Conservation (phyloP, 2,888 invertebrate species). For the Amblyjoppa proteus region DNA sequence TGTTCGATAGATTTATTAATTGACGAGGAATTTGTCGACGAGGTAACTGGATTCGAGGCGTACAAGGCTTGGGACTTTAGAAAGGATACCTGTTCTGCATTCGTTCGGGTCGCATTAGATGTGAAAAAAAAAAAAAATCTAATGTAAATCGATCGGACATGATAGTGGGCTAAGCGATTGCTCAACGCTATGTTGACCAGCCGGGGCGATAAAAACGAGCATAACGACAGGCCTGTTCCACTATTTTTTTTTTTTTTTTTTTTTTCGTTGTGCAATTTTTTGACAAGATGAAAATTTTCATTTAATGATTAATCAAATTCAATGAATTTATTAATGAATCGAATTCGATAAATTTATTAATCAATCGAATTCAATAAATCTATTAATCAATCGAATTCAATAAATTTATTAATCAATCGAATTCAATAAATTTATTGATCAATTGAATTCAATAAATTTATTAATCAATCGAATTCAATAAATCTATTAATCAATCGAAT, state of each 20-base stretch:
- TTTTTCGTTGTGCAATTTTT: slow-evolving; percentile 22
- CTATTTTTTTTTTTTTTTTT: slow-evolving; percentile 8
- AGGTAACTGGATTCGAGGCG: not conserved
- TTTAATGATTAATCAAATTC: no score
- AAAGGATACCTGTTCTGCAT: slow-evolving; percentile 58
- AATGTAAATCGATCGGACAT: slow-evolving; percentile 62
- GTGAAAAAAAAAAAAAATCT: slow-evolving; percentile 5
- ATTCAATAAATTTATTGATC: no score
- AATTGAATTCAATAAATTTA: no score
- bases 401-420: no score
- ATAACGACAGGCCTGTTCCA: slow-evolving; percentile 14
- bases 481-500: no score
- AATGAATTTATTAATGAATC: no score
- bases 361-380: no score
- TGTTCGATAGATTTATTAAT: not conserved
- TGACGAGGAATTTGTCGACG: not conserved
- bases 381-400: no score
- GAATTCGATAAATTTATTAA: no score
- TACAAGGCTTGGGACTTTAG: slow-evolving; percentile 32
- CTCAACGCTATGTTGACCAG: slow-evolving; percentile 47
- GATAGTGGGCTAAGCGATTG: slow-evolving; percentile 57
- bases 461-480: no score
- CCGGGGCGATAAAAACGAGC: slow-evolving; percentile 46
- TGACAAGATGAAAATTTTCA: slow-evolving; percentile 11
- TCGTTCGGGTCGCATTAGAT: not conserved